These are phyloP conservation scores for Andricus grossulariae DNA, from an alignment of 1,140 invertebrate genomes.

Conservation along the genomic window DNA sequence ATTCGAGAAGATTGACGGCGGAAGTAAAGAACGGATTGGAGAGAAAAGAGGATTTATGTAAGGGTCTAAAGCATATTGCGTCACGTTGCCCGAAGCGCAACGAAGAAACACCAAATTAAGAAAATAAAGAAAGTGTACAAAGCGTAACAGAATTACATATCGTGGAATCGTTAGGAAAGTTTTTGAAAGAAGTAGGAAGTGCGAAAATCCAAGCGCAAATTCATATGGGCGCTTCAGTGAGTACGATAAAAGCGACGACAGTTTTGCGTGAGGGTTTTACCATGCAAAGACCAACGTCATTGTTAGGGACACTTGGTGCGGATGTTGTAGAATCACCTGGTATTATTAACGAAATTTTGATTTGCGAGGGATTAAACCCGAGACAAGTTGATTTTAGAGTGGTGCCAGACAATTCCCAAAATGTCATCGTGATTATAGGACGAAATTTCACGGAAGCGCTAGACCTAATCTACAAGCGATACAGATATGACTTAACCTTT, in stretches of 20 bases:
- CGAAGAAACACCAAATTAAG: too few relatives aligned
- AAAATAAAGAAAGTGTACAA: too few relatives aligned
- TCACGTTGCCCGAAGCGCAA: neutral
- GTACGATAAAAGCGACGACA: neutral
- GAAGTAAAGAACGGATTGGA: neutral
- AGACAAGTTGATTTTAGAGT: too few relatives aligned
- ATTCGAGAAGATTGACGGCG: slow-evolving; percentile 5
- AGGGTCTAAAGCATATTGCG: neutral
- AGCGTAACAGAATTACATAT: too few relatives aligned
- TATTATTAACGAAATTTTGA: slow-evolving; percentile 28
- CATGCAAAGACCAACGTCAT: neutral
- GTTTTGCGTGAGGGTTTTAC: neutral
- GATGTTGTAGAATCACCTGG: neutral
- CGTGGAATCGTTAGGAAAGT: too few relatives aligned
- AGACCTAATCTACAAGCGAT: too few relatives aligned
- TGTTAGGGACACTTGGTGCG: neutral
- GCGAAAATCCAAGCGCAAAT: neutral
- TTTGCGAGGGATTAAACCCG: too few relatives aligned
- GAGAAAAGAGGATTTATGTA: neutral
- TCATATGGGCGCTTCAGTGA: neutral
- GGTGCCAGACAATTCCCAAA: too few relatives aligned
- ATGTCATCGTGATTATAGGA: too few relatives aligned
- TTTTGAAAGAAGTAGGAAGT: too few relatives aligned
- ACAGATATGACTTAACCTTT: too few relatives aligned
- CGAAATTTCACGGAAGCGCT: too few relatives aligned